Evolutionary conservation across 2,113 vertebrate genomes (phyloP), one percentile per base, ranked within the genome.

Genomic region (Aegotheles bennettii): DNA sequence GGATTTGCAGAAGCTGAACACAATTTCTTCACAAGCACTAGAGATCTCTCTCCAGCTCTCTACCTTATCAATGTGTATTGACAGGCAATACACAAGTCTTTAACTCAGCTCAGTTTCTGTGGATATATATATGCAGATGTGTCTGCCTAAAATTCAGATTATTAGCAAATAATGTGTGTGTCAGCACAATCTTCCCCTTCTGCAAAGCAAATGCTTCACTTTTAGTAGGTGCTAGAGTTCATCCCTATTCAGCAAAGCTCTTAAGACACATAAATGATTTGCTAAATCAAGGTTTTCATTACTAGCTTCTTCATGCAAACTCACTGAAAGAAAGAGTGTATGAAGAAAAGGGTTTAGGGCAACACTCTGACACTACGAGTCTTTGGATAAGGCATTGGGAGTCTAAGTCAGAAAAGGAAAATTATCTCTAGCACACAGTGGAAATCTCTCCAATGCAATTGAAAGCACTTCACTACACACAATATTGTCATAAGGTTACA

Each of bases 151-250:
- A 90, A 92, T 68, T 87, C 10, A 5, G 36, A 86, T 87, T 84
- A 76, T 90, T 92, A 68, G 83, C 86, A 90, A 94, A 94, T 83
- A 91, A 65, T 64, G 36, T 63, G 60, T 26, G 33, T 33, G 47
- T 94, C 94, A 94, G 93, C 86, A 86, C 38, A 42, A 81, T 90
- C 90, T 88, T n/a, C 90, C 74, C 85, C 92, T 80, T 88, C 75
- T 93, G 91, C 69, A 74, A 79, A 84, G 83, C 38, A 93, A 90
- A 95, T 90, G 40, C 65, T 92, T 96, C 90, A 87, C 57, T 95
- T 93, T 93, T 89, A 97, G 71, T 77, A 54, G 50, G 73, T 90
- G 65, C 40, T 89, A 78, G 93, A 93, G 85, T 90, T 88, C 90
- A 78, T 71, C 43, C 31, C 47, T 81, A 57, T 91, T 93, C 87